Percentiles rank a stretch among this genome's conserved stretches.
These are phyloP conservation scores for Synergus japonicus DNA, from an alignment of 2,888 invertebrate species.

Conservation along the genomic window DNA sequence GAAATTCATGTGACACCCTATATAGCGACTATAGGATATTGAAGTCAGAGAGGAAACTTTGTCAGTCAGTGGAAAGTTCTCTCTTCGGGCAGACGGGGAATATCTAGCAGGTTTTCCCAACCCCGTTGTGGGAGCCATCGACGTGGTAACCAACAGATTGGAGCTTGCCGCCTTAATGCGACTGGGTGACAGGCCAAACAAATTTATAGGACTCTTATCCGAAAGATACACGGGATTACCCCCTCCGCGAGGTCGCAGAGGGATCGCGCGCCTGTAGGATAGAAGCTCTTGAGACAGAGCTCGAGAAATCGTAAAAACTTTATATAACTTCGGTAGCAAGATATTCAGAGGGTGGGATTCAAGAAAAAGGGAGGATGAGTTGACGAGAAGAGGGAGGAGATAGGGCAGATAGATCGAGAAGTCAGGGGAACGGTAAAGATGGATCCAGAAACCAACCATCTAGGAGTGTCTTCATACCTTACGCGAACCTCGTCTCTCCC, in stretches of 20 bases:
- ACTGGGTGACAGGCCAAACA: constrained; percentile 74
- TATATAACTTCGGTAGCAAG: constrained; percentile 72
- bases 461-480: background rate
- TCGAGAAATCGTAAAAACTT: constrained; percentile 75
- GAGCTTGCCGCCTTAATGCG: constrained; percentile 59
- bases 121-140: constrained; percentile 51
- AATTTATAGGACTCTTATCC: constrained; percentile 77
- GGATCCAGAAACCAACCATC: constrained; percentile 23
- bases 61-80: constrained; percentile 56
- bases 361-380: background rate
- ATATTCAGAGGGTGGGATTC: constrained; percentile 60
- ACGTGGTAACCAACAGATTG: constrained; percentile 59
- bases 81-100: constrained; percentile 52
- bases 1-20: constrained; percentile 55
- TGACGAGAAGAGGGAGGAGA: constrained; percentile 26
- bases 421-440: constrained; percentile 31
- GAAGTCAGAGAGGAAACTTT: constrained; percentile 49
- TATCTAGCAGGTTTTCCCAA: constrained; percentile 53
- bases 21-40: constrained; percentile 36
- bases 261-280: constrained; percentile 58
- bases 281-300: constrained; percentile 62
- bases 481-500: background rate
- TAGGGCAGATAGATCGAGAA: constrained; percentile 13
- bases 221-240: constrained; percentile 76
- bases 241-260: constrained; percentile 51